Evolutionary conservation across 2,888 invertebrate genomes (phyloP).

Genomic region (Archips crataeganus): DNA sequence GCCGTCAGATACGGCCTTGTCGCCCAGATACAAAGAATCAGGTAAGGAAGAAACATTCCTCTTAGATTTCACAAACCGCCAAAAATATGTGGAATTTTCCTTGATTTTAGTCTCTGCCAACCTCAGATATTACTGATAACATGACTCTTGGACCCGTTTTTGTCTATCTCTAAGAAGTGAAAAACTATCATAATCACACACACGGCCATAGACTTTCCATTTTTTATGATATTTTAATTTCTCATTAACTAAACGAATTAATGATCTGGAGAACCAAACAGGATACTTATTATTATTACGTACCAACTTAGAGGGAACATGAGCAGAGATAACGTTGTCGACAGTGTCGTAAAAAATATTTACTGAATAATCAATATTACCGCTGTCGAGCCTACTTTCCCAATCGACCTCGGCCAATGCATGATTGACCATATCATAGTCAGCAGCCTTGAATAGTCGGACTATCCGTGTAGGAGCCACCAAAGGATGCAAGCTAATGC

Average conservation of each 20-base stretch:
- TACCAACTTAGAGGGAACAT: not conserved
- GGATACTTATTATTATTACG: constrained; percentile 19
- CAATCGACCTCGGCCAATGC: too few species aligned
- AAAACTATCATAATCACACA: constrained; percentile 26
- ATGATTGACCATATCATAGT: too few species aligned
- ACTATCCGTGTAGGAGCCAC: too few species aligned
- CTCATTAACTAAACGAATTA: constrained; percentile 27
- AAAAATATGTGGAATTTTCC: constrained; percentile 19
- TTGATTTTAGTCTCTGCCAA: constrained; percentile 24
- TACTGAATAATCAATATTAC: too few species aligned
- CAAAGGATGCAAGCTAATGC: too few species aligned
- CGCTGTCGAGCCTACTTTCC: too few species aligned
- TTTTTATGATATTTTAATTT: constrained; percentile 30
- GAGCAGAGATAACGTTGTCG: too few species aligned
- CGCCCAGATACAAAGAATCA: too few species aligned
- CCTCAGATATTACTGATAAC: constrained; percentile 12
- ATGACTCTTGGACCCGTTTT: constrained; percentile 21
- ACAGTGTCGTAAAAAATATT: too few species aligned
- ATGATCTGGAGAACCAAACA: constrained; percentile 28
- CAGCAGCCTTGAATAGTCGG: too few species aligned
- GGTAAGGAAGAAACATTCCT: too few species aligned
- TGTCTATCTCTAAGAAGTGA: constrained; percentile 20
- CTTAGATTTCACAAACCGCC: constrained; percentile 2
- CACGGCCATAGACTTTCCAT: constrained; percentile 35
- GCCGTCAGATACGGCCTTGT: too few species aligned